phyloP scores from a whole-genome alignment of 53 echinoderm and acorn worm species.

The Astropecten irregularis region DNA sequence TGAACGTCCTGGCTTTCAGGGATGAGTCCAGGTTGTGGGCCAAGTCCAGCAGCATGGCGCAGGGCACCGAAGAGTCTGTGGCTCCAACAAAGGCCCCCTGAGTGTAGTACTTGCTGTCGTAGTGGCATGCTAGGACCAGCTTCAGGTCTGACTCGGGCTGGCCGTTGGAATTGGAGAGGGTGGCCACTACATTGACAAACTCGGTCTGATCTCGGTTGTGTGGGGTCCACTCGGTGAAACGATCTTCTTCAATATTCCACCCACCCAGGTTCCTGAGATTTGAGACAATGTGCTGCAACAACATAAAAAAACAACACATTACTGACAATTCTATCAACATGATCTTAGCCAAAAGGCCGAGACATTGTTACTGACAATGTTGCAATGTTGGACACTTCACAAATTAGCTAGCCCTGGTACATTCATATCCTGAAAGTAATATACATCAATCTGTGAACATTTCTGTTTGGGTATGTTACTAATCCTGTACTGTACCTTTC shows the following conservation, averaged over 20 bases:
- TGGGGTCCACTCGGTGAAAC: conserved; percentile 56
- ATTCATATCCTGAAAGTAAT: no score
- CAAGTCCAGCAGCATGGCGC: conserved; percentile 87
- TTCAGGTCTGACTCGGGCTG: conserved; percentile 67
- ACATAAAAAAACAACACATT: conserved; percentile 18
- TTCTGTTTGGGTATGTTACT: no score
- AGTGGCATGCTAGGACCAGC: conserved; percentile 92
- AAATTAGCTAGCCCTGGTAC: no score
- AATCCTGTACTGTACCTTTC: no score
- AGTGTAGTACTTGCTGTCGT: conserved; percentile 85
- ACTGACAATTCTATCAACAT: no score
- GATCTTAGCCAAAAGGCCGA: no score
- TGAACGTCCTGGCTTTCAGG: conserved; percentile 47
- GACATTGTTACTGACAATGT: no score
- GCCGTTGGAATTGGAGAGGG: conserved; percentile 25
- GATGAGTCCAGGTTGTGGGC: conserved; percentile 60
- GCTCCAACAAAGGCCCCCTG: conserved; percentile 77
- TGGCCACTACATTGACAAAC: conserved; percentile 89
- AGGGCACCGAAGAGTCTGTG: conserved; percentile 92
- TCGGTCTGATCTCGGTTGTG: conserved; percentile 19
- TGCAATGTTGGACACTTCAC: no score
- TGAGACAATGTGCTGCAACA: conserved; percentile 70
- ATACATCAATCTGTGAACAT: no score
- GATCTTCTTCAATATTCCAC: conserved; percentile 73
- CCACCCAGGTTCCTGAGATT: conserved; percentile 59